Base-by-base conservation (phyloP, 2,888 invertebrate species). In the Lobophora halterata region DNA sequence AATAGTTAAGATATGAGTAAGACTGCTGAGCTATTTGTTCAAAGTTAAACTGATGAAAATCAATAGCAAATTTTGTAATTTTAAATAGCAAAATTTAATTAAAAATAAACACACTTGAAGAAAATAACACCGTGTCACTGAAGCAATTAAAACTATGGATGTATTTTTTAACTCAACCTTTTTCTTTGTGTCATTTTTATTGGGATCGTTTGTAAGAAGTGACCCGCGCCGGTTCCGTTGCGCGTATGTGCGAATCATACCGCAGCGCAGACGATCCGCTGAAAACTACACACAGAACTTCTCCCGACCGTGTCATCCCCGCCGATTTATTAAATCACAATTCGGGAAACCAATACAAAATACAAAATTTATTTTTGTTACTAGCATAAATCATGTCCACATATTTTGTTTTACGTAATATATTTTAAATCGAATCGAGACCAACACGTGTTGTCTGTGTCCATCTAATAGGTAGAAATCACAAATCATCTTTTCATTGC, bases 171-270 rank as follows among this genome's bases (percentile, higher is more conserved):
- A n/a, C n/a, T n/a, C 30, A 18, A 66, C 60, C 63, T 68, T 72
- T 56, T 56, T 67, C 46, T 66, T 69, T 50, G 54, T 70, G 42
- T 64, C 69, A 59, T 68, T 71, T 63, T 70, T 78, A 51, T 65
- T 72, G 20, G 55, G 43, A 40, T 35, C 40, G 36, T 60, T 58
- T 45, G 19, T 53, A 46, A 42, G 55, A 37, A 52, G 46, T 36
- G 48, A 36, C 29, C 55, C 53, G 44, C 50, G 42, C 23, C 62
- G 60, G 40, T 52, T 40, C 24, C 61, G 58, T 20, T 56, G 60
- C 55, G 61, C 73, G 58, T 59, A 61, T 51, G 70, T 64, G 55
- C 69, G 69, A 64, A 61, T 67, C 70, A 65, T 65, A 49, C 38
- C 56, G 50, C 61, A 43, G 53, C 62, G 67, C 55, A 50, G 62